Evolutionary conservation across 2,113 vertebrate genomes (phyloP), one percentile per base, ranked within the genome.

Genomic region (Tauraco erythrolophus): DNA sequence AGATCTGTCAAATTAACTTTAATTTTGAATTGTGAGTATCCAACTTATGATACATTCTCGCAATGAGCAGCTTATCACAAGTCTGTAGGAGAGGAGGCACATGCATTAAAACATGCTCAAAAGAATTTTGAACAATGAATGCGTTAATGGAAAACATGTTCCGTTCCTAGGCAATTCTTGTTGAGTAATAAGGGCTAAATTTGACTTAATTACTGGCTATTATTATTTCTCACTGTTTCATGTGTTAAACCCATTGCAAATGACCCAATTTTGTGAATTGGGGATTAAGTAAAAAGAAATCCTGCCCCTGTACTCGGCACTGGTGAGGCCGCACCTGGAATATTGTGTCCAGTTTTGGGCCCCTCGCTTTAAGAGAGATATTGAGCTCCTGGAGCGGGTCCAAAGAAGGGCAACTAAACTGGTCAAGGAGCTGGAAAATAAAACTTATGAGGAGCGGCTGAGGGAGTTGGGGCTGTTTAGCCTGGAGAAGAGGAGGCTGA

Each of bases 151-250:
- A 93, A 96, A 96, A 89, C 93, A 89, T 82, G 91, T 94, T 96
- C 84, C 95, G 77, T 96, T 97, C 94, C 94, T 95, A 88, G 87
- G 93, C 94, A 96, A 92, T 97, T 96, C 78, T 96, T 95, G 88
- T 93, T 95, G 89, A 93, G 93, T 96, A 96, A 91, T 95, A 96
- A 97, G 69, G 75, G 48, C 92, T 95, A 96, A 95, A 94, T 94
- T 93, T 95, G 87, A 65, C 92, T 95, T 97, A 97, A 96, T 96
- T 96, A 84, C 61, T 89, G 76, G 70, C 94, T 96, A 88, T 96
- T 96, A 88, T 94, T 95, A 82, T 96, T 96, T 89, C 94, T 91
- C 46, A 69, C 71, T 78, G 77, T 91, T 97, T 92, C 70, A 46
- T 82, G 48, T 94, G 80, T 69, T 92, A 94, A 96, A 91, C 33